Percentiles rank a stretch among this genome's conserved stretches.
Evolutionary conservation across 2,888 invertebrate species (phyloP).

Genomic region (Camponotus fellah): DNA sequence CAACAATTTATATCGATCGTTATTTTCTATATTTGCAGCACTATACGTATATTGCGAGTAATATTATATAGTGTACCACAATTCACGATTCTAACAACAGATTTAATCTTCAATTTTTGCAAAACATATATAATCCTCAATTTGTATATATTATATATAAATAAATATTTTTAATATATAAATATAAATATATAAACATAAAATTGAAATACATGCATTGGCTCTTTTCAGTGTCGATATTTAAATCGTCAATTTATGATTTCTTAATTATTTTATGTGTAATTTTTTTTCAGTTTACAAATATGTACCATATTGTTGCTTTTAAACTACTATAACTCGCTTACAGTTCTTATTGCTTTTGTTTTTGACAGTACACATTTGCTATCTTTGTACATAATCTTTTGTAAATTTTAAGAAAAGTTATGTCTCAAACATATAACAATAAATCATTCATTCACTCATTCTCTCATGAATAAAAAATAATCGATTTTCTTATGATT

Average conservation of each 20-base stretch:
- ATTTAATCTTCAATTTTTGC: not conserved
- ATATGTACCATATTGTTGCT: not conserved
- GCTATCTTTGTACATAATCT: not conserved
- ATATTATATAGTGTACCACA: not conserved
- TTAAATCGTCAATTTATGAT: not conserved
- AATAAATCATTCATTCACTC: not conserved
- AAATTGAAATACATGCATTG: not conserved
- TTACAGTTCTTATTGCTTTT: not conserved
- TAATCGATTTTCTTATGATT: not conserved
- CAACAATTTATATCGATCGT: not conserved
- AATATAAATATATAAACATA: not conserved
- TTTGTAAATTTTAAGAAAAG: not conserved
- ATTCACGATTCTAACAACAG: not conserved
- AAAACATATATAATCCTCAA: not conserved
- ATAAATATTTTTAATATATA: too few relatives aligned
- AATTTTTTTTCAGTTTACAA: not conserved
- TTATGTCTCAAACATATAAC: not conserved
- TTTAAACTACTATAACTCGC: not conserved
- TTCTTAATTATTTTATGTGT: conserved; percentile 1
- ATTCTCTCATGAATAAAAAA: not conserved
- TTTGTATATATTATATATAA: too few relatives aligned
- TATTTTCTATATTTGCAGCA: not conserved
- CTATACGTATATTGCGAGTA: not conserved
- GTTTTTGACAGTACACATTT: not conserved
- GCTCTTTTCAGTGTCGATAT: not conserved